Evolutionary conservation across 2,797 vertebrate species (phyloP).

Genomic region (Leptatherina wallacei): DNA sequence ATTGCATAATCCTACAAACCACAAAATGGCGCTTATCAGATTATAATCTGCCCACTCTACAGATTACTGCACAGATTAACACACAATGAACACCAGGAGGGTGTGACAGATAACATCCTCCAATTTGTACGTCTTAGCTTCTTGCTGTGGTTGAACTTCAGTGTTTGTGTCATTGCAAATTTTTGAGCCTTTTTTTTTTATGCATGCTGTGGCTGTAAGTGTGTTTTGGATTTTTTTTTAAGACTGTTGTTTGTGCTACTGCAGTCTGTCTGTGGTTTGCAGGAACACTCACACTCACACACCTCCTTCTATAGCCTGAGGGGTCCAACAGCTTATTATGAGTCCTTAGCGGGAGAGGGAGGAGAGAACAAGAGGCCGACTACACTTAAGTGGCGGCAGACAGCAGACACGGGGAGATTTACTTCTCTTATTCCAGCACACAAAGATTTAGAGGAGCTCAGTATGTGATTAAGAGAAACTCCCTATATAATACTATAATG

Average conservation of each 20-base stretch:
- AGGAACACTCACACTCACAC: conserved; percentile 33
- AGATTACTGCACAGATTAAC: conserved; percentile 75
- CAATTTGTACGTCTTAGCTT: conserved; percentile 19
- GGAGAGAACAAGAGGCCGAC: conserved; percentile 68
- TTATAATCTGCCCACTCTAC: conserved; percentile 73
- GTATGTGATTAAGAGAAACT: conserved; percentile 74
- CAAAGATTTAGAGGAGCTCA: conserved; percentile 74
- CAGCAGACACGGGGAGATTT: conserved; percentile 68
- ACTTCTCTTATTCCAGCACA: conserved; percentile 64
- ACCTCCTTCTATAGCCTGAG: conserved; percentile 55
- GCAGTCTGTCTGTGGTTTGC: conserved; percentile 29
- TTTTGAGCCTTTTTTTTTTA: conserved; percentile 16
- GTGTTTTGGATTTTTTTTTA: conserved; percentile 4
- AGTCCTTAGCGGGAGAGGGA: conserved; percentile 69
- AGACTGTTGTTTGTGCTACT: conserved; percentile 24
- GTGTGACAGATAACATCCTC: conserved; percentile 61
- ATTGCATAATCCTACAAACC: conserved; percentile 69
- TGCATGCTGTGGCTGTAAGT: conserved; percentile 4
- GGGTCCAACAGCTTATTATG: conserved; percentile 66
- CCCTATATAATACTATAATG: conserved; percentile 66
- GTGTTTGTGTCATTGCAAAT: conserved; percentile 5
- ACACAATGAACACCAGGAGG: conserved; percentile 52
- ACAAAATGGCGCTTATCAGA: conserved; percentile 65
- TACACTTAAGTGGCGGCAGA: conserved; percentile 69
- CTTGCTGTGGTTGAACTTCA: background rate